Base-by-base conservation (phyloP, 2,888 invertebrate species). In the Drosophila quinaria region DNA sequence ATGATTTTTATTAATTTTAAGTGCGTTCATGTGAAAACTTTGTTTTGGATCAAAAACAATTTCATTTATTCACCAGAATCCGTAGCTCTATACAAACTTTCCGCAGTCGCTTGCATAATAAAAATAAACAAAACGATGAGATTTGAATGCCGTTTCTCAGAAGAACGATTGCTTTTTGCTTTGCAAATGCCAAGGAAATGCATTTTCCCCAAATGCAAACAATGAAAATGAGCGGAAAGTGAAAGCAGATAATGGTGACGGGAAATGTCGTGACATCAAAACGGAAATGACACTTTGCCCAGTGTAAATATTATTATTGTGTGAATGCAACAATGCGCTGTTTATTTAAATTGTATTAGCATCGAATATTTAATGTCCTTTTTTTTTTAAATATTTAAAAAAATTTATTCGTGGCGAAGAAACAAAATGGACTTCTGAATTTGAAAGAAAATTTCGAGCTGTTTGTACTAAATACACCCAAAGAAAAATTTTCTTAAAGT, bases 211-310 rank as follows among this genome's bases (percentile, higher is more conserved):
- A 17, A 60, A 29, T n/a, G 46, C 46, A 25, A 13, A 67, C 68
- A 74, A 52, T 69, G 47, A 41, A 73, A 80, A 74, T 64, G 51
- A 41, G 47, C 73, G 39, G 39, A 64, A 55, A 59, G 44, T 25
- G 49, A 1, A 1, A 29, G 29, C 35, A 66, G 58, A 70, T 70
- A 82, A 80, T 77, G 74, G n/a, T 49, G 39, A 50, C 41, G 44
- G 68, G 55, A 81, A 87, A 52, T 70, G 68, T 65, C 74, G 63
- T 62, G 69, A 54, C 62, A 51, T 50, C 47, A 62, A 15, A 66
- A 60, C 67, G 88, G 70, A 82, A 85, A 77, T 70, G 58, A 65
- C 67, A 71, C 66, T 64, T 69, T 69, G 10, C 58, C 22, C 33
- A 62, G 35, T 13, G 22, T 46, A 61, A 66, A 60, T 56, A 39